Evolutionary conservation across 2,113 vertebrate genomes (phyloP), one percentile per base, ranked within the genome.

Genomic region (Bagarius yarrelli): DNA sequence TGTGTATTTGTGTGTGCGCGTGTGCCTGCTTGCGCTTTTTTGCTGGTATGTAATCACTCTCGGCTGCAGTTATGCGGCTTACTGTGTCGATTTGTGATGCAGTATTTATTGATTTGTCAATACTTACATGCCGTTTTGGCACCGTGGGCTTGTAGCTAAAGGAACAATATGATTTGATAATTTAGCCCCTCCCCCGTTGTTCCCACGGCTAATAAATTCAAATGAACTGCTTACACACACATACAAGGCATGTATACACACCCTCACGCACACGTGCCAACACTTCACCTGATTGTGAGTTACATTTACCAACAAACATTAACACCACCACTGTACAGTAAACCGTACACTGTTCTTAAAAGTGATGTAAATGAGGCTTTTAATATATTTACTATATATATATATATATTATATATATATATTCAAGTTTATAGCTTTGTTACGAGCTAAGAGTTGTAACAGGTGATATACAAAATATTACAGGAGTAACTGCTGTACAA

Each of bases 91-190:
- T 84, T 77, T 72, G 78, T 81, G 83, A 81, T 84, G 79, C 76
- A 76, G 81, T 80, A 80, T 86, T 84, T 87, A 87, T 86, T 86
- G 83, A 86, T 85, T 82, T 82, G 82, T 76, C 83, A 27, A 83
- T 83, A 70, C 73, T 73, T 74, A 84, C 83, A 84, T 86, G 83
- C 52, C 71, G 55, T 61, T 80, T 60, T 79, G 72, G 61, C 80
- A 67, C 60, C 36, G 69, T 72, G 36, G 85, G 77, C 69, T 77
- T 85, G 80, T 81, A 86, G 56, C 76, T 73, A 57, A 64, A 83
- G 83, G 83, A 81, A 74, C 79, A 83, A 82, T 79, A 79, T 56
- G 81, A 76, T 83, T 84, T 88, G 81, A 84, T 85, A 84, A 84
- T 76, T 59, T 73, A 76, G 53, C 73, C 79, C 78, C 76, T 50